Base-by-base conservation (phyloP, 2,797 vertebrate genomes). In the Gouania willdenowi region DNA sequence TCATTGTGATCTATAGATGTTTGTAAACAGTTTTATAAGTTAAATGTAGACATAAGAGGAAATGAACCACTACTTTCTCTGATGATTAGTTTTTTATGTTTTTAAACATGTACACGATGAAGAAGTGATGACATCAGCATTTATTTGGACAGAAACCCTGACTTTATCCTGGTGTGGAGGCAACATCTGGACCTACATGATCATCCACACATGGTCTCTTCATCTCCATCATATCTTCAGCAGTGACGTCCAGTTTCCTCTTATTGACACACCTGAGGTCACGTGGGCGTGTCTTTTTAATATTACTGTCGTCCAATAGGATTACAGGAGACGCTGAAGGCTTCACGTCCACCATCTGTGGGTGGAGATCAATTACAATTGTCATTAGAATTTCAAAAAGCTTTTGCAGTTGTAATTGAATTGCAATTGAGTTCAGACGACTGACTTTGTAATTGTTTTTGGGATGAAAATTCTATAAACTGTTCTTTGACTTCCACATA, bases 241-340 rank as follows among this genome's bases (percentile, higher is more conserved):
- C 49, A 1, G 75, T 19, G 5, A 73, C 63, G 9, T 71, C 68
- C 12, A 87, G 60, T 70, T 95, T 98, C 40, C 94, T 90, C 69
- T 94, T 94, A 24, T 40, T 58, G 1, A 81, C 43, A 0, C 44
- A 11, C 8, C 29, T 26, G 9, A 72, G 23, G 35, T 63, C 61
- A 22, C 40, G 31, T 5, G 7, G 61, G 10, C 8, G 14, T 30
- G 42, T 35, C n/a, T n/a, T n/a, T n/a, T n/a, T n/a, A n/a, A n/a
- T n/a, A n/a, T n/a, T n/a, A n/a, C n/a, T n/a, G n/a, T n/a, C n/a
- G n/a, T n/a, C n/a, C n/a, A n/a, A n/a, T n/a, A n/a, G n/a, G n/a
- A n/a, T n/a, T n/a, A n/a, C n/a, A n/a, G n/a, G 15, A 28, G 59
- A 18, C 0, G 41, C 25, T 3, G 6, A 57, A 4, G 50, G 49